These are phyloP conservation scores for Netelia virgata DNA, from an alignment of 2,888 invertebrate species.

Conservation along the genomic window DNA sequence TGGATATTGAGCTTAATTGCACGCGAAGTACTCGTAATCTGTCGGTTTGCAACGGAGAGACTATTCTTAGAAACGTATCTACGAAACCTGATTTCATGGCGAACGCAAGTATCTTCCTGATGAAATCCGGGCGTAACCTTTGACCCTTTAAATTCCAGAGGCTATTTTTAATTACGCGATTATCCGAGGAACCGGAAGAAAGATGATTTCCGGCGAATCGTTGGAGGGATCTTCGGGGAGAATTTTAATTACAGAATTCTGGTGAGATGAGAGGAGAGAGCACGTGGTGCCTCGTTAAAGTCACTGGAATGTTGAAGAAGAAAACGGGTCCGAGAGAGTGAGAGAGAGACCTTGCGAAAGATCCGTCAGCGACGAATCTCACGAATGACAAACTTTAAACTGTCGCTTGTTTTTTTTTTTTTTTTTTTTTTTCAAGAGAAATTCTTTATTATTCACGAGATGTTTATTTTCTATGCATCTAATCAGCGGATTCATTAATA, in stretches of 20 bases:
- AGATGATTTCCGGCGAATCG: not conserved
- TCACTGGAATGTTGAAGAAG: slow-evolving; percentile 17
- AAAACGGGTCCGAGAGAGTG: not conserved
- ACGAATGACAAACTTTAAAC: not conserved
- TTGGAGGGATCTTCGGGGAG: not conserved
- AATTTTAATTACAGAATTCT: not conserved
- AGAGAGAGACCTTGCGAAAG: not conserved
- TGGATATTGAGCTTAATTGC: slow-evolving; percentile 39
- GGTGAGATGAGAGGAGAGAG: not conserved
- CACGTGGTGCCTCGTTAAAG: not conserved
- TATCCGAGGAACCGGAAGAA: no score
- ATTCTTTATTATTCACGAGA: not conserved
- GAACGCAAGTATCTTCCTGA: slow-evolving; percentile 2
- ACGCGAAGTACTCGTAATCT: slow-evolving; percentile 36
- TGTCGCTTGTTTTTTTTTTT: not conserved
- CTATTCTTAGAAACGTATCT: slow-evolving; percentile 13
- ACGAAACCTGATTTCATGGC: slow-evolving; percentile 5
- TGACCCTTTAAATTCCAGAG: not conserved
- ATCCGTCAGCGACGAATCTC: slow-evolving; percentile 1
- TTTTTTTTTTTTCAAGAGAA: not conserved
- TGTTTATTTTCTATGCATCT: not conserved
- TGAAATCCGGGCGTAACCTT: not conserved
- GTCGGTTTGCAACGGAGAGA: slow-evolving; percentile 3
- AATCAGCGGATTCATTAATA: no score
- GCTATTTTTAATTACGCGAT: not conserved